Base-by-base conservation (phyloP, 92 coral and sea anemone genomes). In the Actinostola sp. region DNA sequence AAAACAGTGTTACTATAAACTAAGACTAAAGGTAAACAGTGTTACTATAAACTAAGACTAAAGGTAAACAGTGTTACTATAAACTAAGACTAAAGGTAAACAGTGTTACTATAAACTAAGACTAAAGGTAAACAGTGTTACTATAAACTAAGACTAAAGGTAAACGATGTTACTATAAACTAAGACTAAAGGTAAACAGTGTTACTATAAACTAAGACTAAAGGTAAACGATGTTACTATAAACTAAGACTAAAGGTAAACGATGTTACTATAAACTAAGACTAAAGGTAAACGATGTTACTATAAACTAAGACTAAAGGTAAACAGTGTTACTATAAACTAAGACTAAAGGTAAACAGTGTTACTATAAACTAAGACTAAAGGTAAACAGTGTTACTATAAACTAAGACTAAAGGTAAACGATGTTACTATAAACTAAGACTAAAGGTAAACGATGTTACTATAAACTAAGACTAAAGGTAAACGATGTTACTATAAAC, bases 371-470 rank as follows among this genome's bases (percentile, higher is more conserved):
- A 84, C 85, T 94, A 4, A 84, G 88, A 43, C 77, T 93, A 27
- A 91, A 90, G 88, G 97, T 92, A 63, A 8, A 43, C n/a, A n/a
- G n/a, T n/a, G n/a, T n/a, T n/a, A n/a, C n/a, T n/a, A n/a, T n/a
- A n/a, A n/a, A n/a, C n/a, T n/a, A n/a, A n/a, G 59, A 8, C 12
- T 52, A 19, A 17, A 52, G 28, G 59, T 52, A 8, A 19, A 17
- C 23, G 28, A 17, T 17, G 28, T 17, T 52, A 52, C 59, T n/a
- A n/a, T n/a, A n/a, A n/a, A n/a, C n/a, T n/a, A n/a, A n/a, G n/a
- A n/a, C n/a, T n/a, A n/a, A n/a, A n/a, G n/a, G n/a, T n/a, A 94
- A 94, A 34, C 98, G 92, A 57, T 94, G 97, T 65, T 94, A 84
- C 84, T 84, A 85, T 66, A 94, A 94, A 84, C 85, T 94, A 4